These are phyloP conservation scores for Bubo blakistoni DNA, from an alignment of 2,113 vertebrate genomes.

Conservation along the genomic window DNA sequence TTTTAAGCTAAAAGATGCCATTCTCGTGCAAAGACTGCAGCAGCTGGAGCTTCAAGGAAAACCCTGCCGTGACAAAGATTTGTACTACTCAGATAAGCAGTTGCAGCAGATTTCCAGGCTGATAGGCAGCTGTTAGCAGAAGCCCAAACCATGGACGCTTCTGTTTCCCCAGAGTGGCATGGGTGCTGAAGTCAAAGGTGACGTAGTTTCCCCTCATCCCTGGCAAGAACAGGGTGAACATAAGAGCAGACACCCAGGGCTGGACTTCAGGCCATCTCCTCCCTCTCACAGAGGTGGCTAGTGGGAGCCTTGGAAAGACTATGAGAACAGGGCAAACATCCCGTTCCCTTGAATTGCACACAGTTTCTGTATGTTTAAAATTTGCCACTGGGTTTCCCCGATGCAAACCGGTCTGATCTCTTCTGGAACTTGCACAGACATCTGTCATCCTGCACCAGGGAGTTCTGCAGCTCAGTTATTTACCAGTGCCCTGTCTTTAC, in stretches of 20 bases:
- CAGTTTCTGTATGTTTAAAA: rapidly evolving
- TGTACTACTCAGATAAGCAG: neutral
- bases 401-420: rapidly evolving
- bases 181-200: neutral
- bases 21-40: slow-evolving; percentile 44
- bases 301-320: neutral
- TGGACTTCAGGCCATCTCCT: neutral
- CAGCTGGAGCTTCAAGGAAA: slow-evolving; percentile 25
- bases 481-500: neutral
- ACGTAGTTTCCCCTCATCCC: neutral
- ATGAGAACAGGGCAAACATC: neutral
- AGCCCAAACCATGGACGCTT: neutral
- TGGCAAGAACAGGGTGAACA: neutral
- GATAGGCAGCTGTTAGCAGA: slow-evolving; percentile 30
- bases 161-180: neutral
- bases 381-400: neutral
- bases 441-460: neutral
- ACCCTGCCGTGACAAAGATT: neutral
- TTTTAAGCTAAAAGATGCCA: neutral
- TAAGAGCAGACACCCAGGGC: neutral
- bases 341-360: rapidly evolving
- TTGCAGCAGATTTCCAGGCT: slow-evolving; percentile 16
- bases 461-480: neutral
- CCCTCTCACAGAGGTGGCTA: neutral
- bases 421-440: neutral